These are phyloP conservation scores for Gerris lacustris DNA, from an alignment of 2,888 invertebrate genomes.

Conservation along the genomic window DNA sequence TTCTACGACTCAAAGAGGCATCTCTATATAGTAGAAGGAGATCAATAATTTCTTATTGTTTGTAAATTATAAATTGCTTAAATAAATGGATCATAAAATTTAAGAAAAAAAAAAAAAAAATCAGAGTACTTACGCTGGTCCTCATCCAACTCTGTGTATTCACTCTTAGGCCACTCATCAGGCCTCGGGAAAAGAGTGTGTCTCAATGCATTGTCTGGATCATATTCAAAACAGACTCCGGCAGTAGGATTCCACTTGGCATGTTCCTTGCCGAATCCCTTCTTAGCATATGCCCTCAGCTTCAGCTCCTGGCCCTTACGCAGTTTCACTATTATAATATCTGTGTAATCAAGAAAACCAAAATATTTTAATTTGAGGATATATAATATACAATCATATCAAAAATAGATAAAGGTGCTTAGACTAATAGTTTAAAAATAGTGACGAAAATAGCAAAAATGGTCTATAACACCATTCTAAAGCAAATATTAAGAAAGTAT, in stretches of 20 bases:
- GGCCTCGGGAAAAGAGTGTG: constrained; percentile 93
- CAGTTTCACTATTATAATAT: constrained; percentile 58
- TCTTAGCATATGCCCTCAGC: constrained; percentile 89
- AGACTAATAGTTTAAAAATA: not conserved
- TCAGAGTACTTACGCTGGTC: constrained; percentile 54
- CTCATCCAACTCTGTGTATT: constrained; percentile 86
- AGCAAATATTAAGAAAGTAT: too few relatives aligned
- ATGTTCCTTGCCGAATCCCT: constrained; percentile 95
- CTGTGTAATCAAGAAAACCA: constrained; percentile 34
- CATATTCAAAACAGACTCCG: constrained; percentile 97
- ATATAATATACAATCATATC: not conserved
- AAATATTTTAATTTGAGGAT: not conserved
- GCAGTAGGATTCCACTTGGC: constrained; percentile 99
- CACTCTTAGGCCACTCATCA: constrained; percentile 98
- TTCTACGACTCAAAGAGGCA: too few relatives aligned
- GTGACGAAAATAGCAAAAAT: not conserved
- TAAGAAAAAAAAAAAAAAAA: not conserved
- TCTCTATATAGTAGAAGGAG: too few relatives aligned
- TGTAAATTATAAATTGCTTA: too few relatives aligned
- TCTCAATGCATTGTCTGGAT: constrained; percentile 93
- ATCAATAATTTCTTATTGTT: too few relatives aligned
- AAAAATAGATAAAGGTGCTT: not conserved
- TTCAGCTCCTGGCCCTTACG: constrained; percentile 84
- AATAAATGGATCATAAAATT: too few relatives aligned
- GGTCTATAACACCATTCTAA: too few relatives aligned